Base-by-base conservation (phyloP, 1,140 invertebrate species). In the Cyphomyrmex costatus region DNA sequence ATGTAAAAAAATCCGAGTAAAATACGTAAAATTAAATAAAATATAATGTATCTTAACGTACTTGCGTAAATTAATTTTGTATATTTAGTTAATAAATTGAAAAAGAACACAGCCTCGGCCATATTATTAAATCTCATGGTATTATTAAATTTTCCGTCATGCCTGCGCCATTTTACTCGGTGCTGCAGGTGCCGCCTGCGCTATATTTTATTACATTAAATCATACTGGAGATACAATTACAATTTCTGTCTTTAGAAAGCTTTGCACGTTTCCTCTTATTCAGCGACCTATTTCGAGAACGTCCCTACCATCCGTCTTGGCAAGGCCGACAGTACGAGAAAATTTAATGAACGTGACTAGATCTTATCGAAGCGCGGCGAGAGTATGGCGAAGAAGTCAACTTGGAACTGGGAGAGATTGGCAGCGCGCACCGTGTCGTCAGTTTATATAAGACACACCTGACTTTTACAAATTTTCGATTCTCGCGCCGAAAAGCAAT, bases 291-390 rank as follows among this genome's bases (percentile, higher is more conserved):
- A 77, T 90, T 90, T 90, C 86, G 74, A 49, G 77, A 65, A 79
- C 77, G 82, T 86, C 88, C 65, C 71, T 60, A 53, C 86, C 86
- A 74, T 63, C 60, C 82, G 77, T 90, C 88, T 90, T 90, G 89
- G 86, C 88, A 88, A 73, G 86, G 84, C 76, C 88, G 76, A 66
- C 86, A 56, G 63, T 74, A 88, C 88, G 88, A 27, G 60, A 79
- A 79, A 88, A 90, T 90, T 90, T 90, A 90, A 90, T 90, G 89
- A 90, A 90, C 89, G 89, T 90, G 88, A 89, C 89, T 66, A 86
- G 88, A 90, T 89, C 74, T 85, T 90, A 90, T 90, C 89, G 89
- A 79, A 70, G 33, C 51, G 46, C 86, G 83, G 77, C 61, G 74
- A 61, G 68, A 70, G 46, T 78, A 79, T 60, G 73, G 33, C 19